phyloP scores from a whole-genome alignment of 2,888 invertebrate genomes.

The Zygothrica quintamaculata region DNA sequence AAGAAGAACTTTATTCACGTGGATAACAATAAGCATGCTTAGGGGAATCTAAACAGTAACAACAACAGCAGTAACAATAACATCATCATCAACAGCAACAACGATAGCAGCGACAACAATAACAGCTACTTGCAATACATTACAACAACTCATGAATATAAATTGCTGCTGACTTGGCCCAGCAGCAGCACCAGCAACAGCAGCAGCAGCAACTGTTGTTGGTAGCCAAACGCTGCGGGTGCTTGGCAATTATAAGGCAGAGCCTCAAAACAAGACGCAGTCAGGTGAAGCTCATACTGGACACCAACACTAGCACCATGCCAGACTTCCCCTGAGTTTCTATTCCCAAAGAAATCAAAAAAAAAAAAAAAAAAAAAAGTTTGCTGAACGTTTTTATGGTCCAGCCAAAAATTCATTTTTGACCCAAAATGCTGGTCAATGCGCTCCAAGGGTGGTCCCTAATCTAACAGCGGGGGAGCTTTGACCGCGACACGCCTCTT shows the following conservation, averaged over 20 bases:
- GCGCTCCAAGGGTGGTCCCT: slow-evolving; percentile 47
- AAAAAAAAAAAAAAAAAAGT: slow-evolving; percentile 32
- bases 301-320: background rate
- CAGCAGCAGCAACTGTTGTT: slow-evolving; percentile 46
- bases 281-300: slow-evolving; percentile 38
- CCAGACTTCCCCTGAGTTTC: slow-evolving; percentile 11
- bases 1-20: slow-evolving; percentile 76
- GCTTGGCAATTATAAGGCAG: slow-evolving; percentile 71
- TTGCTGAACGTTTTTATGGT: slow-evolving; percentile 33
- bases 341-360: slow-evolving; percentile 3
- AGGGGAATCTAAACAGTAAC: slow-evolving; percentile 60
- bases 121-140: slow-evolving; percentile 56
- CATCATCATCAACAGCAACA: slow-evolving; percentile 32
- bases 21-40: slow-evolving; percentile 79
- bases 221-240: slow-evolving; percentile 59
- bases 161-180: slow-evolving; percentile 67
- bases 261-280: slow-evolving; percentile 12
- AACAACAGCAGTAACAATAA: slow-evolving; percentile 31
- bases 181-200: no score
- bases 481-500: slow-evolving; percentile 29
- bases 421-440: slow-evolving; percentile 51
- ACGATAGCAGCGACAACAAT: slow-evolving; percentile 28
- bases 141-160: slow-evolving; percentile 78
- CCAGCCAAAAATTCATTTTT: slow-evolving; percentile 10
- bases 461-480: slow-evolving; percentile 67